Conservation (phyloP, 1,140 invertebrate genomes). For the Ptiloglossa arizonensis region DNA sequence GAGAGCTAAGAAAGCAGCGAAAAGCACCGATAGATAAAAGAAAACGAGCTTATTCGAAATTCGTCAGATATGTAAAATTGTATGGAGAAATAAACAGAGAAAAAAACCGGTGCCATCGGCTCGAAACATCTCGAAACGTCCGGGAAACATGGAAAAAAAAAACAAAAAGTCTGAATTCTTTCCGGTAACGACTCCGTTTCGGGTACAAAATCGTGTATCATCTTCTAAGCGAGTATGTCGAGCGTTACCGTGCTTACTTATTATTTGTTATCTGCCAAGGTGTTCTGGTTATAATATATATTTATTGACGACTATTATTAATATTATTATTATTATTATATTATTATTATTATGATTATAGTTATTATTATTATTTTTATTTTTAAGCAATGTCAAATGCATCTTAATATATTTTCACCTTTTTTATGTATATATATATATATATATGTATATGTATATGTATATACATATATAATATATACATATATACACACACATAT, state of each 20-base stretch:
- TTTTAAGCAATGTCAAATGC: conserved; percentile 81
- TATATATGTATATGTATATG: conserved; percentile 62
- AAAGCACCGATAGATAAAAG: conserved; percentile 51
- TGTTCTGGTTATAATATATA: conserved; percentile 82
- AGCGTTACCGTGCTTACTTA: conserved; percentile 80
- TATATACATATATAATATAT: too few species aligned
- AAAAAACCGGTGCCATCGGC: conserved; percentile 49
- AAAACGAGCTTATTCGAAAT: conserved; percentile 53
- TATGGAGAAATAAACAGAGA: conserved; percentile 40
- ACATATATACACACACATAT: conserved; percentile 76
- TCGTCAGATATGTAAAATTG: conserved; percentile 50
- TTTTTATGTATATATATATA: conserved; percentile 81
- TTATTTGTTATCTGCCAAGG: conserved; percentile 81
- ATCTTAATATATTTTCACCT: conserved; percentile 83
- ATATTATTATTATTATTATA: conserved; percentile 71
- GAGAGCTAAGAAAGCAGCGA: conserved; percentile 58
- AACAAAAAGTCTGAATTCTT: conserved; percentile 53
- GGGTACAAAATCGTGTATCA: conserved; percentile 56
- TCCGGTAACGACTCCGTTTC: conserved; percentile 48
- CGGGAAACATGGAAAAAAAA: conserved; percentile 28
- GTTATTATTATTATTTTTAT: conserved; percentile 69
- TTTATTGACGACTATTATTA: conserved; percentile 79
- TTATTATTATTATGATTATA: conserved; percentile 70
- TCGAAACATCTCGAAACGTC: conserved; percentile 40
- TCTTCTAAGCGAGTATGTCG: conserved; percentile 48